A percentile compares a stretch with the other conserved stretches of the same genome.
These are phyloP conservation scores for Suricata suricatta DNA, from an alignment of 2,113 vertebrate genomes.

Conservation along the genomic window DNA sequence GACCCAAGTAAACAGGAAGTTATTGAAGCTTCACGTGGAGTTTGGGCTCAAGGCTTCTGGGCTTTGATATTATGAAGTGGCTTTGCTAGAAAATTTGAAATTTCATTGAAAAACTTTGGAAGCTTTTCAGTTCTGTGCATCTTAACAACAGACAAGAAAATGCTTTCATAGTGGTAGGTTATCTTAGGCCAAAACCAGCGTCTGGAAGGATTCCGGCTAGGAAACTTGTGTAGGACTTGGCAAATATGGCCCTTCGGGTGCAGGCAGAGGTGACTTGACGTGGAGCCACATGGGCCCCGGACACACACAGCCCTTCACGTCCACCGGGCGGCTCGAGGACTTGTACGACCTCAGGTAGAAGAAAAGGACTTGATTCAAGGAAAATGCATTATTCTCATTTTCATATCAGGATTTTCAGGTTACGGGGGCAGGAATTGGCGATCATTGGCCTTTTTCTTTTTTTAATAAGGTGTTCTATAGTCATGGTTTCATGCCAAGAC, in stretches of 20 bases:
- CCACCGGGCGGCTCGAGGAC: accelerated
- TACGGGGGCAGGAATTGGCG: background rate
- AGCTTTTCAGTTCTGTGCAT: background rate
- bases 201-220: background rate
- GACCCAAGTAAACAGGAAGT: accelerated
- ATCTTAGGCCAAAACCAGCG: background rate
- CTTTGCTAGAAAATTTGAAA: background rate
- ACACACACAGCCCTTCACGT: accelerated
- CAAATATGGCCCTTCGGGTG: background rate
- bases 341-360: background rate
- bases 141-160: background rate
- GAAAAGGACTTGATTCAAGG: background rate
- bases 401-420: background rate
- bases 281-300: background rate
- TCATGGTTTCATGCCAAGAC: background rate
- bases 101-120: background rate
- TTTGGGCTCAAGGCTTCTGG: background rate
- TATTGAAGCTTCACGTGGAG: background rate
- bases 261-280: background rate
- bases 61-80: background rate
- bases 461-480: background rate
- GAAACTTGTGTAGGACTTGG: background rate
- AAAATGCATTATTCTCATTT: background rate
- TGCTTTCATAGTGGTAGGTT: background rate
- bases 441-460: background rate